phyloP scores from a whole-genome alignment of 2,888 invertebrate genomes.

The Caenorhabditis panamensis region DNA sequence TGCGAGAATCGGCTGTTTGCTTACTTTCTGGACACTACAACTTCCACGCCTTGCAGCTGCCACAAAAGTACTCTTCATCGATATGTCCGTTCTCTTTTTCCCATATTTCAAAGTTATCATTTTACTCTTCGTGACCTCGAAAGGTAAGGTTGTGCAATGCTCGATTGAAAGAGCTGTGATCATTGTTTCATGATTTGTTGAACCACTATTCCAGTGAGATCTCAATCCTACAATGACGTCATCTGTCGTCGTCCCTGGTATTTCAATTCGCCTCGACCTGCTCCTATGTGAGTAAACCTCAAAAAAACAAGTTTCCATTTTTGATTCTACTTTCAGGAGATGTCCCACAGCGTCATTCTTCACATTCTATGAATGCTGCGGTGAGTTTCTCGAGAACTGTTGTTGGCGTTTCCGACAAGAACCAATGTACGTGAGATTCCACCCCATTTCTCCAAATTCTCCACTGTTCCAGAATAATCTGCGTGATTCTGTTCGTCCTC shows the following conservation, averaged over 20 bases:
- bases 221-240: constrained; percentile 60
- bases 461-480: constrained; percentile 41
- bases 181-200: background rate
- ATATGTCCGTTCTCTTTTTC: constrained; percentile 1
- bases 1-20: constrained; percentile 36
- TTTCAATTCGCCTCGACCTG: constrained; percentile 55
- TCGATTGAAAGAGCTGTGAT: too few species aligned
- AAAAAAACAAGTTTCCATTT: constrained; percentile 4
- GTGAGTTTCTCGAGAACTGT: constrained; percentile 61
- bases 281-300: constrained; percentile 44
- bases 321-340: constrained; percentile 63
- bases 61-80: constrained; percentile 28
- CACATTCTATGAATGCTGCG: constrained; percentile 67
- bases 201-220: constrained; percentile 22
- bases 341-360: constrained; percentile 65
- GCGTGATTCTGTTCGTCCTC: constrained; percentile 38
- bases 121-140: background rate
- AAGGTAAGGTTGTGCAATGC: constrained; percentile 7
- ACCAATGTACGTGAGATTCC: constrained; percentile 64
- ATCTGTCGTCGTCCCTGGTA: constrained; percentile 61
- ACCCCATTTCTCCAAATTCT: too few species aligned
- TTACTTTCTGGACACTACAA: constrained; percentile 48
- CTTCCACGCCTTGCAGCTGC: constrained; percentile 21
- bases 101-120: background rate
- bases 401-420: constrained; percentile 62